phyloP scores from a whole-genome alignment of 2,797 vertebrate genomes.

The Tauraco hartlaubi region DNA sequence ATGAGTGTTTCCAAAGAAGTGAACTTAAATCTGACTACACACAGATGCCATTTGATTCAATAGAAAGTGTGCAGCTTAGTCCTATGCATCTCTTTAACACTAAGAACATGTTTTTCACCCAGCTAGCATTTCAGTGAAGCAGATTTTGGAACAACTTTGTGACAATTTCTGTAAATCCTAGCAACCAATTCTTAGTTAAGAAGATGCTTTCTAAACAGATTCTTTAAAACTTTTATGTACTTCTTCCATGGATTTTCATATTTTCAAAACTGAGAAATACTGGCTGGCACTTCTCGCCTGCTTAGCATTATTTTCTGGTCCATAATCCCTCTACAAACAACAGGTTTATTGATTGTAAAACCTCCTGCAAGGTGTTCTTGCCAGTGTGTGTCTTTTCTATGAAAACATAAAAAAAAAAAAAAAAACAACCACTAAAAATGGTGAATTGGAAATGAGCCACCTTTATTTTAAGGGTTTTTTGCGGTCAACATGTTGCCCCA shows the following conservation, averaged over 20 bases:
- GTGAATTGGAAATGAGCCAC: conserved; percentile 76
- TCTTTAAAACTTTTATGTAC: conserved; percentile 34
- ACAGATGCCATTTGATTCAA: not conserved
- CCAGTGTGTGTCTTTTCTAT: conserved; percentile 54
- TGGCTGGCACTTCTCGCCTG: conserved; percentile 40
- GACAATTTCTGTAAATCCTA: conserved; percentile 68
- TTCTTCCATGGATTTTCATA: not conserved
- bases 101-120: conserved; percentile 57
- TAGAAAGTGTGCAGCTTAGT: not conserved
- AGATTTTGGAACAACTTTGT: conserved; percentile 69
- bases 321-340: conserved; percentile 63
- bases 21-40: not conserved
- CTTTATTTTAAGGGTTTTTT: conserved; percentile 73
- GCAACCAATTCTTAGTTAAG: conserved; percentile 64
- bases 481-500: conserved; percentile 72
- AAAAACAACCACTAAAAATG: not conserved
- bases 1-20: not conserved
- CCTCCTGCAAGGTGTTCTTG: conserved; percentile 28
- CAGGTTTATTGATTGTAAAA: conserved; percentile 72
- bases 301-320: conserved; percentile 49
- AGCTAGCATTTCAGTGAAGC: conserved; percentile 36
- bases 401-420: not conserved
- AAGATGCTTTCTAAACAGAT: conserved; percentile 46
- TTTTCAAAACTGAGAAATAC: conserved; percentile 34
- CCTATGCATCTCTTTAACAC: conserved; percentile 37